Conservation (phyloP, 2,888 invertebrate species). For the Drosophila emarginata region DNA sequence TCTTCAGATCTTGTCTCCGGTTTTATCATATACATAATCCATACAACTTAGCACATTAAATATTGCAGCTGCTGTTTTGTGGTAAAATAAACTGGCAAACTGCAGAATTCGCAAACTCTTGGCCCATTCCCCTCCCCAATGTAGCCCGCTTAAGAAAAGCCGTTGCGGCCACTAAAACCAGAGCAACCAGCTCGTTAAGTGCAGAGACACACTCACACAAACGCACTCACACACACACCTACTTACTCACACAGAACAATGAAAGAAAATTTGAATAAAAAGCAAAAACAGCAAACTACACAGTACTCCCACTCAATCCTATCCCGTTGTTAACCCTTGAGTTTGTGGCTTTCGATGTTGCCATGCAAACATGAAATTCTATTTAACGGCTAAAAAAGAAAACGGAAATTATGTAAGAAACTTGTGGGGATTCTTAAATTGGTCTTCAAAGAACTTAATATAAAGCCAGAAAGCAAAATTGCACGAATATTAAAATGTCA, state of each 20-base stretch:
- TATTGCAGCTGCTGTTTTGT: slow-evolving; percentile 1
- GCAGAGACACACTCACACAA: slow-evolving; percentile 36
- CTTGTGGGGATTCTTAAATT: slow-evolving; percentile 9
- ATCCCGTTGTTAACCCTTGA: slow-evolving; percentile 1
- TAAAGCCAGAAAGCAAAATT: slow-evolving; percentile 8
- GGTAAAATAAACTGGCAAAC: slow-evolving; percentile 1
- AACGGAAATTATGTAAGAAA: slow-evolving; percentile 1
- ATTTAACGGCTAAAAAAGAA: not conserved
- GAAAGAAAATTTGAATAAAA: slow-evolving; percentile 46
- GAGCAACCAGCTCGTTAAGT: slow-evolving; percentile 61
- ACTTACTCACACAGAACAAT: slow-evolving; percentile 37
- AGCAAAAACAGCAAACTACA: slow-evolving; percentile 38
- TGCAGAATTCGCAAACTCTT: slow-evolving; percentile 1
- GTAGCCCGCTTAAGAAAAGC: slow-evolving; percentile 27
- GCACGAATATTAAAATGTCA: slow-evolving; percentile 31
- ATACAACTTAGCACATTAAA: not conserved
- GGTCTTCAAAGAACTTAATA: not conserved
- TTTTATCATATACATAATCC: not conserved
- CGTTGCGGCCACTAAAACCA: slow-evolving; percentile 50
- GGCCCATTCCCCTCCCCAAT: not conserved
- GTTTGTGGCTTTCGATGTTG: slow-evolving; percentile 51
- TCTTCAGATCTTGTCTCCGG: not conserved
- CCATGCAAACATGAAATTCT: slow-evolving; percentile 54
- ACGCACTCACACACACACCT: slow-evolving; percentile 10
- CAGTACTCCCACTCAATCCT: not conserved